phyloP scores from a whole-genome alignment of 1,140 invertebrate genomes.

The Euglossa dilemma region DNA sequence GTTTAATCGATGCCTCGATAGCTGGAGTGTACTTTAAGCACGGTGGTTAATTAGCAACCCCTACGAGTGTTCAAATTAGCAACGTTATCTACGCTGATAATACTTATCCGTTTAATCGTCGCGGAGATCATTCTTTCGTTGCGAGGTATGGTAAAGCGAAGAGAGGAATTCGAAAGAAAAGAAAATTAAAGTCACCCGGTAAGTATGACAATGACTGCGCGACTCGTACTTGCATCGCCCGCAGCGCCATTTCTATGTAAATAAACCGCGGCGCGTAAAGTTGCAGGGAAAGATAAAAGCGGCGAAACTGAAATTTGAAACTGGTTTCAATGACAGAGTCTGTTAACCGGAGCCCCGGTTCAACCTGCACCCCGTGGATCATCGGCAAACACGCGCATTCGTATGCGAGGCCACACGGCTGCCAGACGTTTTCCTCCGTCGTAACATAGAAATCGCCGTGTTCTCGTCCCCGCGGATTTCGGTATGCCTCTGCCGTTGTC shows the following conservation, averaged over 20 bases:
- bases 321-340: not conserved
- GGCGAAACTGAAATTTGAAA: not conserved
- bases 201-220: not conserved
- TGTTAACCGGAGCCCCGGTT: not conserved
- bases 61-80: no score
- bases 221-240: no score
- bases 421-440: not conserved
- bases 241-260: not conserved
- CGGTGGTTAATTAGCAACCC: no score
- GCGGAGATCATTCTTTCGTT: no score
- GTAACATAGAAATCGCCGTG: not conserved
- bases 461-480: not conserved
- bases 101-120: no score
- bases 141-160: no score
- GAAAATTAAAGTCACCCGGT: not conserved
- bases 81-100: no score
- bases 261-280: not conserved
- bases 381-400: not conserved
- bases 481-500: not conserved
- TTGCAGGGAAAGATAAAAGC: not conserved
- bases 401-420: slow-evolving; percentile 31
- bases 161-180: no score
- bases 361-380: not conserved
- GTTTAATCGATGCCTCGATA: no score
- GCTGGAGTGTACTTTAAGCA: no score